Evolutionary conservation across 2,113 vertebrate genomes (phyloP).

Genomic region (Gnathonemus longibarbis): DNA sequence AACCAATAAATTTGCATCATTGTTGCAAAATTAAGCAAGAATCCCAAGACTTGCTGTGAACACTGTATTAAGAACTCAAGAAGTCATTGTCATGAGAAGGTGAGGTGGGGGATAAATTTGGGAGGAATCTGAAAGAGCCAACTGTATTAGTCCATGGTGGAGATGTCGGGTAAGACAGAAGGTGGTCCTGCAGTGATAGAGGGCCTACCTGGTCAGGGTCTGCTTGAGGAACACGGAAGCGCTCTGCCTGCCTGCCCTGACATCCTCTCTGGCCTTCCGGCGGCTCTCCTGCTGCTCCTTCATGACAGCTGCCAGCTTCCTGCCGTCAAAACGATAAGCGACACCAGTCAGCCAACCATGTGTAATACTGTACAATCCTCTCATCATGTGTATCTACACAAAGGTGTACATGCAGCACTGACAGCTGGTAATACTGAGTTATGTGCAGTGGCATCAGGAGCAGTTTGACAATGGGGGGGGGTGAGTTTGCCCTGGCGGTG

Average conservation of each 20-base stretch:
- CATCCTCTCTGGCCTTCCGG: constrained; percentile 56
- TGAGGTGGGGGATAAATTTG: background rate
- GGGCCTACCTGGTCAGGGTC: constrained; percentile 69
- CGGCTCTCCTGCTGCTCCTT: constrained; percentile 44
- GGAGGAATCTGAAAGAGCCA: background rate
- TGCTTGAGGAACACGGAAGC: constrained; percentile 68
- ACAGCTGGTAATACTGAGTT: background rate
- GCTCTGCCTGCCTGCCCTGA: constrained; percentile 48
- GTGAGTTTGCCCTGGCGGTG: background rate
- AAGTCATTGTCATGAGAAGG: background rate
- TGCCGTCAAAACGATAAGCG: constrained; percentile 42
- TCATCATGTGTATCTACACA: background rate
- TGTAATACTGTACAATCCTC: background rate
- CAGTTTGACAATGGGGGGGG: too few species aligned
- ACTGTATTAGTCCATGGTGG: background rate
- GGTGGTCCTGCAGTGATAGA: background rate
- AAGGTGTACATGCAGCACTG: background rate
- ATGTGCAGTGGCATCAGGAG: background rate
- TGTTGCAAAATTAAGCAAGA: background rate
- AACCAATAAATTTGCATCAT: background rate
- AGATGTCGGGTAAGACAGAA: background rate
- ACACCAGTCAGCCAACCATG: background rate
- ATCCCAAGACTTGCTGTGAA: background rate
- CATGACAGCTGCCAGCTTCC: constrained; percentile 48
- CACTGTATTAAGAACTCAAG: background rate